Base-by-base conservation (phyloP, 2,113 vertebrate genomes). In the Nothobranchius furzeri region DNA sequence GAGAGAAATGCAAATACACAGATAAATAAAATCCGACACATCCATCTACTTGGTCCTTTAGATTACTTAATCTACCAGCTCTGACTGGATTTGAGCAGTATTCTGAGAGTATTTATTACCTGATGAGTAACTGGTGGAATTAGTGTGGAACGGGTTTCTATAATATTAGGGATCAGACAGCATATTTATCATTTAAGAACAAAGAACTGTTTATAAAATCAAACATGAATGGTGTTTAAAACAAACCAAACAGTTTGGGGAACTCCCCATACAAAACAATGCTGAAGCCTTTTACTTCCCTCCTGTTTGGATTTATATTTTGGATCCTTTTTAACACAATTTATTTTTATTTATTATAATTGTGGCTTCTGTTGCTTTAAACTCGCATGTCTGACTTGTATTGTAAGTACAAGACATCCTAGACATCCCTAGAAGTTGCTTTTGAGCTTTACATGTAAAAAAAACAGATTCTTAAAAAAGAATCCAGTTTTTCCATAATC, bases 81-180 rank as follows among this genome's bases (percentile, higher is more conserved):
- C 20, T 15, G 24, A 17, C 37, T 12, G 17, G n/a, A 51, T 25
- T 20, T 20, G 20, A 20, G 20, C 20, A 20, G 1, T 9, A 64
- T 35, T 5, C 13, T 35, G 30, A 6, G 60, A 45, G 4, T 51
- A 50, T 63, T 49, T 49, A 35, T 47, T 20, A 3, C 11, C 17
- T 40, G 45, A 60, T 4, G 30, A 30, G 30, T 30, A 30, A 30
- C 15, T 35, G 15, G 37, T 30, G 36, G 54, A 56, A 17, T 10
- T 40, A 17, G 54, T 56, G 54, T 56, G 40, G 10, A 56, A 12
- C 54, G 40, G 54, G 17, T 17, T 56, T 56, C 9, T n/a, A n/a
- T 40, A 56, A 56, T 40, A 40, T 56, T 10, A 56, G 54, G 54
- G 54, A 56, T 56, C 36, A 56, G 54, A 14, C 5, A 17, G 35